Conservation (phyloP, 2,797 vertebrate species). For the Eupleurogrammus muticus region DNA sequence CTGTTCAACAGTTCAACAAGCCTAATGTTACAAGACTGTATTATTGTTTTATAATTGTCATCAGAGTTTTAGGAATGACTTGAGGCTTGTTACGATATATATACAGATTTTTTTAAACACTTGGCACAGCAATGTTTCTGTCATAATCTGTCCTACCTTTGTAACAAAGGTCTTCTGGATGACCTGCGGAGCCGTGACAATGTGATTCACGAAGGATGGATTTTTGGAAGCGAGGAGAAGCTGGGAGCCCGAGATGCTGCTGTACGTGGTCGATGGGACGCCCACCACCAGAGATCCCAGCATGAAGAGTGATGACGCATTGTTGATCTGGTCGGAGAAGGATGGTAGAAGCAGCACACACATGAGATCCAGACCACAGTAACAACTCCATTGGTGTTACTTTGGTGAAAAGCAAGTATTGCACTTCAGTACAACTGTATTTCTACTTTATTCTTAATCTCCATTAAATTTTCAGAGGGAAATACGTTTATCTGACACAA, state of each 20-base stretch:
- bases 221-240: conserved; percentile 52
- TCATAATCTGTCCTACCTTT: conserved; percentile 62
- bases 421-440: too few relatives aligned
- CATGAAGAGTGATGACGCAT: background rate
- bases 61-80: too few relatives aligned
- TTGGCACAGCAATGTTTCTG: too few relatives aligned
- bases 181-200: conserved; percentile 53
- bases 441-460: too few relatives aligned
- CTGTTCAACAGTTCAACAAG: too few relatives aligned
- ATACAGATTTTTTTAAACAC: too few relatives aligned
- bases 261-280: conserved; percentile 50
- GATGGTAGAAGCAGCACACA: background rate
- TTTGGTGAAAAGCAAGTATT: too few relatives aligned
- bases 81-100: too few relatives aligned
- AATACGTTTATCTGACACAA: too few relatives aligned
- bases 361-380: background rate
- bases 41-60: too few relatives aligned
- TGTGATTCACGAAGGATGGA: conserved; percentile 45
- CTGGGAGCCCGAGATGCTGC: conserved; percentile 18
- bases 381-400: background rate
- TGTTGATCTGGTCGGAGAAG: conserved; percentile 62
- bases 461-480: too few relatives aligned
- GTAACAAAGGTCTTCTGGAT: conserved; percentile 67
- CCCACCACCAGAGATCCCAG: conserved; percentile 78
- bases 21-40: too few relatives aligned